These are phyloP conservation scores for Leptinotarsa defecta DNA, from an alignment of 1,140 invertebrate genomes.

Conservation along the genomic window DNA sequence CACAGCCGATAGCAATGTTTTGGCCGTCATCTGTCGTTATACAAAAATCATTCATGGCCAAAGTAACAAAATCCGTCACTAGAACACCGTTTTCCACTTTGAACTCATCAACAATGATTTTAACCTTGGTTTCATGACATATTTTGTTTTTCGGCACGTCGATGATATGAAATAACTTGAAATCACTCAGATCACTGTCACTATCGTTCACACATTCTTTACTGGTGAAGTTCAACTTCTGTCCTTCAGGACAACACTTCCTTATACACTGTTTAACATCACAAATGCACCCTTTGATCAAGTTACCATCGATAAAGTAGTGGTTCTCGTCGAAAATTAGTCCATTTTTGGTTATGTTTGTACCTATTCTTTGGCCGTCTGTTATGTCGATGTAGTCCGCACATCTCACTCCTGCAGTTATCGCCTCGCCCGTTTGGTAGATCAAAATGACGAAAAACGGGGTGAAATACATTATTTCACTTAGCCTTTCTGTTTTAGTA, in stretches of 20 bases:
- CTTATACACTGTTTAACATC: constrained; percentile 32
- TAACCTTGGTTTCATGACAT: constrained; percentile 23
- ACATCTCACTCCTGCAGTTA: constrained; percentile 13
- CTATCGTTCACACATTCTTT: constrained; percentile 13
- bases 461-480: neutral
- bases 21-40: constrained; percentile 15
- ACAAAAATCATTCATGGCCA: constrained; percentile 24
- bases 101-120: constrained; percentile 20
- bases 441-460: constrained; percentile 2
- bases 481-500: too few relatives aligned
- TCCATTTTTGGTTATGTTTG: constrained; percentile 35
- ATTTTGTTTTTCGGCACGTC: constrained; percentile 29
- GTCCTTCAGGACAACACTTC: constrained; percentile 35
- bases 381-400: constrained; percentile 30
- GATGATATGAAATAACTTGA: constrained; percentile 23
- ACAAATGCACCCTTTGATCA: constrained; percentile 37
- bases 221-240: constrained; percentile 22
- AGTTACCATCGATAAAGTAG: constrained; percentile 27
- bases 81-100: constrained; percentile 26
- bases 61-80: constrained; percentile 19
- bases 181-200: constrained; percentile 7
- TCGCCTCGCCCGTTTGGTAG: neutral
- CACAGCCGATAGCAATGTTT: constrained; percentile 26
- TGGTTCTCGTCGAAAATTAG: constrained; percentile 28
- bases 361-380: constrained; percentile 27